These are phyloP conservation scores for Patella vulgata DNA, from an alignment of 1,140 invertebrate species.

Conservation along the genomic window DNA sequence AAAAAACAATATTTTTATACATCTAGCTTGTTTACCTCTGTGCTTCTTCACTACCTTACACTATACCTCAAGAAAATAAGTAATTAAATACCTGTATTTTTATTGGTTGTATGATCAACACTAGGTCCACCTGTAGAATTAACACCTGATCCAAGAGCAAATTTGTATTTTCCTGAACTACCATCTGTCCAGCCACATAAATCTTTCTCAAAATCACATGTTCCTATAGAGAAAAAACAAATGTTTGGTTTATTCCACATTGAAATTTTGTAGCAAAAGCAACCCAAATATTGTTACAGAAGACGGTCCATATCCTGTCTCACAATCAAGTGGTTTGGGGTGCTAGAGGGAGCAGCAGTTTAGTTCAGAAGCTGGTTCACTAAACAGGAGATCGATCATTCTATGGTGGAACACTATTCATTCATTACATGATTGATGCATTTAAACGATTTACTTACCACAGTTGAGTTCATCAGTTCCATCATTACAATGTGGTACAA, in stretches of 20 bases:
- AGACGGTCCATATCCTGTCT: too few species aligned
- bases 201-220: conserved; percentile 57
- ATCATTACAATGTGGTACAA: conserved; percentile 68
- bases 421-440: too few species aligned
- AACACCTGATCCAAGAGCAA: conserved; percentile 66
- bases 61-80: too few species aligned
- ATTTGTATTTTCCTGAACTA: conserved; percentile 76
- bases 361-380: too few species aligned
- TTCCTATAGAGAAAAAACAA: conserved; percentile 29
- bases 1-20: too few species aligned
- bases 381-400: background rate
- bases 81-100: conserved; percentile 47
- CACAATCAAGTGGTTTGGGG: too few species aligned
- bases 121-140: conserved; percentile 10
- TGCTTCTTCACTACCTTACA: too few species aligned
- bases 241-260: too few species aligned
- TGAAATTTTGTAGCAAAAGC: too few species aligned
- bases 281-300: too few species aligned
- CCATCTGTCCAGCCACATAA: conserved; percentile 81
- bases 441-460: too few species aligned
- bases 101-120: conserved; percentile 44
- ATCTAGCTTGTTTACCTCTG: too few species aligned
- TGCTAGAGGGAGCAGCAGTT: background rate
- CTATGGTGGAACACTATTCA: background rate
- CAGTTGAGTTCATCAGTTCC: conserved; percentile 57